Evolutionary conservation across 2,113 vertebrate species (phyloP), one percentile per base, ranked within the genome.

Genomic region (Terrapene triunguis): DNA sequence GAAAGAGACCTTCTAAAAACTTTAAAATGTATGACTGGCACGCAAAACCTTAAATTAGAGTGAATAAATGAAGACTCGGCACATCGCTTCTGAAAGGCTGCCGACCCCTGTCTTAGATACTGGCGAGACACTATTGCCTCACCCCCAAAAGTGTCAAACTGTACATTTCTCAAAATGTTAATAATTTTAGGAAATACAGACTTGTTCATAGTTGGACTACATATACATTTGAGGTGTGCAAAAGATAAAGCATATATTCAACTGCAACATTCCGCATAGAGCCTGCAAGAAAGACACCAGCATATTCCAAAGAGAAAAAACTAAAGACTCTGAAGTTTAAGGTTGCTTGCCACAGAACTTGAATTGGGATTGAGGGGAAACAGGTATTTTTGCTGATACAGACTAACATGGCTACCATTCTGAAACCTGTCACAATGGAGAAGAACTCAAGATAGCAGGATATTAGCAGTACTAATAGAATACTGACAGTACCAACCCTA

Each of bases 391-490:
- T 50, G 50, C 50, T 50, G 13, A 50, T 50, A 50, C 50, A 50
- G 50, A 50, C 50, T 50, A 50, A 50, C 50, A 50, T 5, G 1
- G 50, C 50, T 50, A 50, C 50, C 50, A 50, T 13, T 16, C 50
- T 50, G 50, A 50, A 50, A 50, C 50, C 50, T 14, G 50, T 54
- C 35, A 53, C 5, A 25, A 32, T 14, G 50, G 0, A 0, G n/a
- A 21, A 14, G 29, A 10, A 5, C 0, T 2, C 8, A n/a, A 2
- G 1, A 6, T 35, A 48, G 8, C 35, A 62, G 0, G 0, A 51
- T 5, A 50, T 2, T 10, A 29, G 35, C 35, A 1, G 1, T 4
- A 74, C 0, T 19, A 12, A 90, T 0, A 0, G 3, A 74, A 48
- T 72, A 90, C 1, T 57, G 24, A 57, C 55, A 57, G 55, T 57